Evolutionary conservation across 2,888 invertebrate species (phyloP).

Genomic region (Drosophila merina): DNA sequence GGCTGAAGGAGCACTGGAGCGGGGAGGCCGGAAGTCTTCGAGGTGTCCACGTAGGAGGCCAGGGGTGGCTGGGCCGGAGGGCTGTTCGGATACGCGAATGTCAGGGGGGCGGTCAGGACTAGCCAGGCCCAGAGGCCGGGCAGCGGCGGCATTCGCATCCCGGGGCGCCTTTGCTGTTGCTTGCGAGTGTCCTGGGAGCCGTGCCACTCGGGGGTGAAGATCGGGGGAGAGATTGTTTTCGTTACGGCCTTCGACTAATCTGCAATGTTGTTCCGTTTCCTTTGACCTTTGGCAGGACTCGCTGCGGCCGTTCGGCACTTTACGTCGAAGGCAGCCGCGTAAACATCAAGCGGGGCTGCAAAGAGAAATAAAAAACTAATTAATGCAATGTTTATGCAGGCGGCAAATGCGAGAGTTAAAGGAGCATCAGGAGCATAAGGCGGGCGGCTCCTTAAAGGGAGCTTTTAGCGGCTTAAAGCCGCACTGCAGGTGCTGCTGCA

Average conservation of each 20-base stretch:
- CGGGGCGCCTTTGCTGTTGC: slow-evolving; percentile 28
- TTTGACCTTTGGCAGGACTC: slow-evolving; percentile 21
- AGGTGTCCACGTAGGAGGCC: slow-evolving; percentile 69
- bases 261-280: slow-evolving; percentile 40
- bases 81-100: slow-evolving; percentile 52
- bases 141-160: slow-evolving; percentile 62
- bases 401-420: slow-evolving; percentile 21
- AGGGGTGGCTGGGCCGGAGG: slow-evolving; percentile 43
- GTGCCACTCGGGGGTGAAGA: slow-evolving; percentile 17
- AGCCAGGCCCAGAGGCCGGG: slow-evolving; percentile 49
- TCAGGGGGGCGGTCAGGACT: slow-evolving; percentile 31
- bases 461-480: slow-evolving; percentile 27
- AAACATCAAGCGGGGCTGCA: slow-evolving; percentile 57
- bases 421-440: slow-evolving; percentile 18
- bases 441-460: slow-evolving; percentile 15
- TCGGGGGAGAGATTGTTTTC: slow-evolving; percentile 47
- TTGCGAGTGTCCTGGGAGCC: slow-evolving; percentile 27
- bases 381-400: slow-evolving; percentile 66
- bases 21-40: slow-evolving; percentile 58
- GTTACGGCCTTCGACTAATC: slow-evolving; percentile 54
- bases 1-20: slow-evolving; percentile 58
- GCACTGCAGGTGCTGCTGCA: slow-evolving; percentile 14
- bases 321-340: slow-evolving; percentile 49
- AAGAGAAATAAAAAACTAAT: slow-evolving; percentile 60
- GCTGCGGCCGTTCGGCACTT: slow-evolving; percentile 44